phyloP scores from a whole-genome alignment of 2,888 invertebrate species.

The Ectemnius lituratus region DNA sequence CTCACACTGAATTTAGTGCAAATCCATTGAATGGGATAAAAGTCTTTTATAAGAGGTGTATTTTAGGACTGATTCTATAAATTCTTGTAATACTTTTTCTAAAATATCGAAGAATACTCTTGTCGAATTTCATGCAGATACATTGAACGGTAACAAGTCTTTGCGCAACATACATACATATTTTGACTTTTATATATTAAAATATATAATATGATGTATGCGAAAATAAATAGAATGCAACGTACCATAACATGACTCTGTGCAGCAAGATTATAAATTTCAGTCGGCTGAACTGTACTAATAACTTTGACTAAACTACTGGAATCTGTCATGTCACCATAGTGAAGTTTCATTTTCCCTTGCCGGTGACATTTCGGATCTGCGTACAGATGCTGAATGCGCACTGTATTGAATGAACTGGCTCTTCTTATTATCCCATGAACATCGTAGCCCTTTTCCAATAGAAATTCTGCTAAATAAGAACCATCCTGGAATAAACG shows the following conservation, averaged over 20 bases:
- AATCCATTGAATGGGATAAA: no score
- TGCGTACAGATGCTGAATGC: conserved; percentile 97
- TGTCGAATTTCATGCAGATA: no score
- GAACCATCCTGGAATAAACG: conserved; percentile 91
- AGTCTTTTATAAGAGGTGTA: no score
- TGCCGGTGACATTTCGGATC: conserved; percentile 93
- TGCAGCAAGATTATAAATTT: conserved; percentile 98
- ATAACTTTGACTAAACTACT: conserved; percentile 95
- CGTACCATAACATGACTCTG: conserved; percentile 98
- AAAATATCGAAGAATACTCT: no score
- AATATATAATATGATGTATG: neutral
- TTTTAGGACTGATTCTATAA: no score
- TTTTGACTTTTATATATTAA: no score
- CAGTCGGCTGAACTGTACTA: conserved; percentile 87
- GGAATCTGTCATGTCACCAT: conserved; percentile 99
- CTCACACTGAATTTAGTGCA: no score
- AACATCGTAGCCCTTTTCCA: conserved; percentile 95
- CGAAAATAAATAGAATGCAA: neutral
- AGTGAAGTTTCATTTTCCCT: conserved; percentile 95
- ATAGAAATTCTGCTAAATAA: conserved; percentile 95
- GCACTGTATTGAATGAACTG: conserved; percentile 96
- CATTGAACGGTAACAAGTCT: no score
- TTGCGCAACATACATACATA: neutral
- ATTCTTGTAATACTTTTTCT: no score
- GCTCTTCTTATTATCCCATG: conserved; percentile 97